phyloP scores from a whole-genome alignment of 2,888 invertebrate genomes.

The Keiferia lycopersicella region DNA sequence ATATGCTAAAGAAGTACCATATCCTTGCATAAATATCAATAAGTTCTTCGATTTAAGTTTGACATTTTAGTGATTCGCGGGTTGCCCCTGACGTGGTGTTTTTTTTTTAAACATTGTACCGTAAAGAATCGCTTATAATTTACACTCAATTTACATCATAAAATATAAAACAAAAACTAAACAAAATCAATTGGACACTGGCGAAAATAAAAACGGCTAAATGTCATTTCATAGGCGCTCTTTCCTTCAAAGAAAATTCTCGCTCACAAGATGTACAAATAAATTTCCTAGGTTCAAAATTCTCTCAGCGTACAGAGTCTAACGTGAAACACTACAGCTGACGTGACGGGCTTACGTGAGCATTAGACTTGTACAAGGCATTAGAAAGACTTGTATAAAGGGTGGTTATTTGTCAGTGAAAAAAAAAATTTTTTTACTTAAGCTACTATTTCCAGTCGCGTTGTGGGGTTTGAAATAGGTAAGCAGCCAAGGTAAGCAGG shows the following conservation, averaged over 20 bases:
- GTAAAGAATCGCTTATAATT: no score
- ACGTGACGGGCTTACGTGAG: slow-evolving; percentile 19
- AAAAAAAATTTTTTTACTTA: background rate
- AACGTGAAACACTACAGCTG: slow-evolving; percentile 19
- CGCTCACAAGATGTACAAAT: slow-evolving; percentile 5
- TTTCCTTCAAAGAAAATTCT: slow-evolving; percentile 11
- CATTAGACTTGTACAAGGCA: background rate
- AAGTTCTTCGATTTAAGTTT: no score
- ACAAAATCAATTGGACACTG: no score
- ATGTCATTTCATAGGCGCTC: slow-evolving; percentile 10
- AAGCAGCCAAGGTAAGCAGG: no score
- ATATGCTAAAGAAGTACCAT: no score
- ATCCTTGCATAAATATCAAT: no score
- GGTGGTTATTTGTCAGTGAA: background rate
- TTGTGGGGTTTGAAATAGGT: background rate
- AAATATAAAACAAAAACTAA: no score
- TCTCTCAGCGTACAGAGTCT: slow-evolving; percentile 15
- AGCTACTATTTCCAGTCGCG: slow-evolving; percentile 4
- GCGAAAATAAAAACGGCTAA: background rate
- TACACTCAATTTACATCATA: no score
- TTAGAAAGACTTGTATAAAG: background rate
- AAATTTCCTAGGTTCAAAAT: slow-evolving; percentile 15
- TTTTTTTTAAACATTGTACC: no score
- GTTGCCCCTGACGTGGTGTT: no score
- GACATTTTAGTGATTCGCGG: no score